Percentiles rank a stretch among this genome's conserved stretches.
Conservation (phyloP, 2,797 vertebrate species). For the Alcedo quadribrachys region DNA sequence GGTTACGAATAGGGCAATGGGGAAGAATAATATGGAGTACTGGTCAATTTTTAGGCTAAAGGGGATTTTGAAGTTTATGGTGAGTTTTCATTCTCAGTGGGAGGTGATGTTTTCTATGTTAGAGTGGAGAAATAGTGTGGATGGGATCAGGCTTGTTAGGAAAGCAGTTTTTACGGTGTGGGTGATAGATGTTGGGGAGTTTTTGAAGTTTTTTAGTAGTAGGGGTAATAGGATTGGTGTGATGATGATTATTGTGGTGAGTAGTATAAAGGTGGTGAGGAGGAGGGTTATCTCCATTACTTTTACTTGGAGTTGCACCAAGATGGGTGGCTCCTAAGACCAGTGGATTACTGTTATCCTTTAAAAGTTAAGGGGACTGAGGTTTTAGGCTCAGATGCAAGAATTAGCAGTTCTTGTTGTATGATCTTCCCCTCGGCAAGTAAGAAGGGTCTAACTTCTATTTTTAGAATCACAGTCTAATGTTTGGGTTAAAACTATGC, state of each 20-base stretch:
- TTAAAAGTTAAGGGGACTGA: background rate
- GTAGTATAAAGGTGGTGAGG: fast-evolving
- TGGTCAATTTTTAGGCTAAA: fast-evolving
- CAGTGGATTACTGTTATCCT: background rate
- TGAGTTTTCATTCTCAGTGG: background rate
- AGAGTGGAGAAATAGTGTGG: fast-evolving
- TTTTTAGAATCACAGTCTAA: background rate
- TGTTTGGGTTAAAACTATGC: background rate
- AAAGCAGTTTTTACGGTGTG: fast-evolving
- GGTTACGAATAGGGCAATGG: fast-evolving
- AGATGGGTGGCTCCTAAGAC: background rate
- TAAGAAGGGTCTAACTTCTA: background rate
- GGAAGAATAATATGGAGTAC: fast-evolving
- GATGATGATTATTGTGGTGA: fast-evolving
- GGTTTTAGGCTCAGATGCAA: background rate
- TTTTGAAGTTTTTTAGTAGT: fast-evolving
- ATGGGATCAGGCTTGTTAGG: fast-evolving
- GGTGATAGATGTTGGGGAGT: fast-evolving
- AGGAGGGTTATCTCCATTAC: background rate
- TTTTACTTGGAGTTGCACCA: slow-evolving; percentile 70
- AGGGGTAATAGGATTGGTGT: fast-evolving
- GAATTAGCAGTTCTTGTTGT: background rate
- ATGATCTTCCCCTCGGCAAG: fast-evolving
- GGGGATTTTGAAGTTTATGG: fast-evolving
- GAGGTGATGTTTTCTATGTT: fast-evolving